A percentile compares a stretch with the other conserved stretches of the same genome.
phyloP scores from a whole-genome alignment of 2,888 invertebrate species.

The Cartodere bifasciata region DNA sequence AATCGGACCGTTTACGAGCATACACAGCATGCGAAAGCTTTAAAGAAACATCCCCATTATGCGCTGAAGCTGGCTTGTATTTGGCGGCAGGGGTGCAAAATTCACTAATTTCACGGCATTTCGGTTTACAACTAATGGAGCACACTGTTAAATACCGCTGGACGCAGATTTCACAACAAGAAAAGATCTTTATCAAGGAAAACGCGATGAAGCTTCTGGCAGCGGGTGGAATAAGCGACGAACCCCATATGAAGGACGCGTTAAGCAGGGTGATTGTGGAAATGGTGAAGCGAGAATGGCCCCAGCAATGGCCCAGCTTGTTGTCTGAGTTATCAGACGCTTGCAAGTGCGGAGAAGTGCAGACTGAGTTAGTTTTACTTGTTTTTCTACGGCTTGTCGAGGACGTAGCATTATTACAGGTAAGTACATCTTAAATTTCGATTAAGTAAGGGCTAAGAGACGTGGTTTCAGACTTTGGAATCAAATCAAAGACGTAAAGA shows the following conservation, averaged over 20 bases:
- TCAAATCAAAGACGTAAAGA: conserved; percentile 82
- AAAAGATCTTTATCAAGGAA: conserved; percentile 84
- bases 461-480: conserved; percentile 53
- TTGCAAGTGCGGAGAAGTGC: conserved; percentile 70
- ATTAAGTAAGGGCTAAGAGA: not conserved
- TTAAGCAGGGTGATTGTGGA: conserved; percentile 86
- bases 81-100: conserved; percentile 63
- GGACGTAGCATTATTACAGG: conserved; percentile 83
- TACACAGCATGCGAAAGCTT: conserved; percentile 77
- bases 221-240: conserved; percentile 63
- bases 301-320: conserved; percentile 88
- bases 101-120: conserved; percentile 72
- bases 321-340: conserved; percentile 72
- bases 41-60: conserved; percentile 75
- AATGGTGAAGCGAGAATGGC: conserved; percentile 96
- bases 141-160: conserved; percentile 87
- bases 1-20: conserved; percentile 65
- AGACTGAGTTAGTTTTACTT: conserved; percentile 80
- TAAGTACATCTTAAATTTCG: conserved; percentile 27
- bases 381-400: conserved; percentile 84
- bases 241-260: conserved; percentile 72
- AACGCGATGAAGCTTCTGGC: conserved; percentile 75
- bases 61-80: conserved; percentile 75
- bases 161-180: conserved; percentile 76
- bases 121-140: conserved; percentile 87